Conservation (phyloP, 1,140 invertebrate species). For the Physella acuta region DNA sequence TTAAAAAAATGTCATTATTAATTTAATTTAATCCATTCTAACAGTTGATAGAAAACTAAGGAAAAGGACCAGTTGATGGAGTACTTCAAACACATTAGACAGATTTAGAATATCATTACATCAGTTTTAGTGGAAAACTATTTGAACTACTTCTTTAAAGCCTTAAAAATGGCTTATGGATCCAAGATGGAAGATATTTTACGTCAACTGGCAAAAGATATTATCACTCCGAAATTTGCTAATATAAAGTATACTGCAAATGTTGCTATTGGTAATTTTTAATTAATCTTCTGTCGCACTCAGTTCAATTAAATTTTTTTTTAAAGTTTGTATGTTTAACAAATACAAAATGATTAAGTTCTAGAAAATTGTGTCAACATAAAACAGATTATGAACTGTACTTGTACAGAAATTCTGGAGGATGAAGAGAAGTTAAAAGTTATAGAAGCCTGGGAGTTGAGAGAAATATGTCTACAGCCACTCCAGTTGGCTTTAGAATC, state of each 20-base stretch:
- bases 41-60: too few relatives aligned
- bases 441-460: slow-evolving; percentile 78
- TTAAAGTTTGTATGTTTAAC: too few relatives aligned
- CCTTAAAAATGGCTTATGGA: background rate
- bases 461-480: slow-evolving; percentile 76
- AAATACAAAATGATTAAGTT: too few relatives aligned
- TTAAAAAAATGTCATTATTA: too few relatives aligned
- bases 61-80: too few relatives aligned
- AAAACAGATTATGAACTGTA: too few relatives aligned
- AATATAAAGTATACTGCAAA: slow-evolving; percentile 43
- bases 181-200: slow-evolving; percentile 52
- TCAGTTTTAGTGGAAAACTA: background rate
- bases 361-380: too few relatives aligned
- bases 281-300: too few relatives aligned
- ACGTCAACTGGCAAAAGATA: slow-evolving; percentile 47
- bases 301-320: too few relatives aligned
- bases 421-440: slow-evolving; percentile 76
- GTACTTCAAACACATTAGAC: too few relatives aligned
- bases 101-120: background rate
- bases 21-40: too few relatives aligned
- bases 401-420: slow-evolving; percentile 78
- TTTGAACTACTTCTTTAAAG: background rate
- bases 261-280: slow-evolving; percentile 50
- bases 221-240: slow-evolving; percentile 45
- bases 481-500: slow-evolving; percentile 85